These are phyloP conservation scores for Ditylenchus dipsaci DNA, from an alignment of 1,140 invertebrate species.

Conservation along the genomic window DNA sequence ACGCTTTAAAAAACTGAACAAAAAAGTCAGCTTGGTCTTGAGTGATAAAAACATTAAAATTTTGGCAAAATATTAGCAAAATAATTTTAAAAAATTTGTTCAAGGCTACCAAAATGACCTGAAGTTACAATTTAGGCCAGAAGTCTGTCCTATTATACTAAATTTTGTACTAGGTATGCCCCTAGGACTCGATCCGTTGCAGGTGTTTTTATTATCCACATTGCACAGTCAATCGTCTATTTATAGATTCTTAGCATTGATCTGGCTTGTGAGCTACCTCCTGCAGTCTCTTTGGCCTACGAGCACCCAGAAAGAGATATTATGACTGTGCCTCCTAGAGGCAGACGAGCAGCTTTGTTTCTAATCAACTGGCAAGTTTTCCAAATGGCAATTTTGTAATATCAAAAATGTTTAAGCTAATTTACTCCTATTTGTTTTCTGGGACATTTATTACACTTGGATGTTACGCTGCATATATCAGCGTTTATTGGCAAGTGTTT, in stretches of 20 bases:
- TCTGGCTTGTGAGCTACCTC: constrained; percentile 54
- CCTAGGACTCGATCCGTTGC: constrained; percentile 59
- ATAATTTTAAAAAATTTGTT: no score
- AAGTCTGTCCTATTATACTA: constrained; percentile 62
- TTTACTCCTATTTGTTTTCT: constrained; percentile 49
- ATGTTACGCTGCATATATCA: constrained; percentile 49
- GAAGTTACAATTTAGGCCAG: constrained; percentile 46
- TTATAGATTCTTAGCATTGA: constrained; percentile 46
- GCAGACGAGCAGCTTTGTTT: constrained; percentile 35
- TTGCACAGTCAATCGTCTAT: not conserved
- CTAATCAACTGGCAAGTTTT: constrained; percentile 20
- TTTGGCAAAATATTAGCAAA: no score
- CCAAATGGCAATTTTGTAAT: no score
- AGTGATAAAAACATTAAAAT: no score
- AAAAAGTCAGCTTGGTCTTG: no score
- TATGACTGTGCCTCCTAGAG: constrained; percentile 50
- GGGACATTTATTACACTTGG: constrained; percentile 52
- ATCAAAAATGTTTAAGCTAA: not conserved
- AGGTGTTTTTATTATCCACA: no score
- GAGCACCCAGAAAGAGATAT: constrained; percentile 56
- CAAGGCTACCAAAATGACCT: not conserved
- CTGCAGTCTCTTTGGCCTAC: constrained; percentile 63
- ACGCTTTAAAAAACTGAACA: no score
- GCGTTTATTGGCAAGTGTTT: constrained; percentile 51
- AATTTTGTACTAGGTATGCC: constrained; percentile 62